These are phyloP conservation scores for Pantelozetes paolii DNA, from an alignment of 2,888 invertebrate species.

Conservation along the genomic window DNA sequence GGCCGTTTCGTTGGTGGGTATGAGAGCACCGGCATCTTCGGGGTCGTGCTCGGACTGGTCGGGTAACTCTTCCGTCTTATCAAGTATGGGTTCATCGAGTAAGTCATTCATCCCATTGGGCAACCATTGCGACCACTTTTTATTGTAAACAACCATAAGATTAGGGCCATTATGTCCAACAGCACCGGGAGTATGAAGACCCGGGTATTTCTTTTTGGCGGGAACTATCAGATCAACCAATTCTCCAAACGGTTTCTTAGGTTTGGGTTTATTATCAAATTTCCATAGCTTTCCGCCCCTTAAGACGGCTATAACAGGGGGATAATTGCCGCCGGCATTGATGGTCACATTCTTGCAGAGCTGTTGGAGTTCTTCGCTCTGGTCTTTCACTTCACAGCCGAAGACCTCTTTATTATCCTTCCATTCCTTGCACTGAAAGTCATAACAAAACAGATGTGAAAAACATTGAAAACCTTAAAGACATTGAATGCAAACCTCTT, in stretches of 20 bases:
- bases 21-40: constrained; percentile 13
- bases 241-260: constrained; percentile 27
- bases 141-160: neutral
- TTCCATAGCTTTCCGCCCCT: constrained; percentile 6
- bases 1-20: neutral
- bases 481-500: neutral
- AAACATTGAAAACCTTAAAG: no score
- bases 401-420: constrained; percentile 1
- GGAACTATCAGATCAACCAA: neutral
- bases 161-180: constrained; percentile 3
- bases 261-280: constrained; percentile 21
- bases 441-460: no score
- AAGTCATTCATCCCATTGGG: neutral
- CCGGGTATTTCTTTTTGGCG: neutral
- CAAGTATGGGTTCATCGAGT: constrained; percentile 9
- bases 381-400: neutral
- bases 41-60: neutral
- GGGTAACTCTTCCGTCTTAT: neutral
- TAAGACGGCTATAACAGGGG: neutral
- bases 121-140: constrained; percentile 19
- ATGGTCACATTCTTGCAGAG: constrained; percentile 8
- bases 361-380: neutral
- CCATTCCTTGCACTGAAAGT: constrained; percentile 18
- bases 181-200: neutral
- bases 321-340: constrained; percentile 23